Percentiles rank a stretch among this genome's conserved stretches.
phyloP scores from a whole-genome alignment of 2,888 invertebrate genomes.

The Kuschelorhynchus macadamiae region DNA sequence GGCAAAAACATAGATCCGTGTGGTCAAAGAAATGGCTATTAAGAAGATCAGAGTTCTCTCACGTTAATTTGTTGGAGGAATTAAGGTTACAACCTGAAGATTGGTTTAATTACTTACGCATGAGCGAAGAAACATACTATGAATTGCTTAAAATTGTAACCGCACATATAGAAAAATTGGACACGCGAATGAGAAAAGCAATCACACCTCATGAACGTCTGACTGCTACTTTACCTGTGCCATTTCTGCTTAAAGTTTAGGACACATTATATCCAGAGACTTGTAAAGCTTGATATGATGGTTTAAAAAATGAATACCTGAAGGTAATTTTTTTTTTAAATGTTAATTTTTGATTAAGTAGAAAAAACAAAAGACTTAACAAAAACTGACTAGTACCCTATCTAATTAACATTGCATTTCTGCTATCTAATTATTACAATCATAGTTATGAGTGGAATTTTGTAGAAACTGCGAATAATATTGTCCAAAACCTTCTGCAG shows the following conservation, averaged over 20 bases:
- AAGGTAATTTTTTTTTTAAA: not conserved
- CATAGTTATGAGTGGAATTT: no score
- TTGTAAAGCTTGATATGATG: not conserved
- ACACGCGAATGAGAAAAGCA: not conserved
- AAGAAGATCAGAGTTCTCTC: no score
- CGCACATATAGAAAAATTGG: not conserved
- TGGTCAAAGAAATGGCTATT: no score
- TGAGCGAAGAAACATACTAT: not conserved
- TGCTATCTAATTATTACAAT: no score
- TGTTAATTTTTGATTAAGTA: not conserved
- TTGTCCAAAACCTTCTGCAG: no score
- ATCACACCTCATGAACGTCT: no score
- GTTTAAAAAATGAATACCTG: not conserved
- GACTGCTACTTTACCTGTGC: not conserved
- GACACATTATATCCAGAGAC: constrained; percentile 1
- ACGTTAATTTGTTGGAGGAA: no score
- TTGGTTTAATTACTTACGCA: no score
- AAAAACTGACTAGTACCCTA: not conserved
- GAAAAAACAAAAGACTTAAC: not conserved
- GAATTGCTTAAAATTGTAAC: not conserved
- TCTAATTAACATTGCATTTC: no score
- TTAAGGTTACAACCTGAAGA: no score
- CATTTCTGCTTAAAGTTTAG: constrained; percentile 3
- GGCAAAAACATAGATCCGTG: no score
- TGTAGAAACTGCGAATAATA: no score